A percentile compares a stretch with the other conserved stretches of the same genome.
Conservation (phyloP, 2,797 vertebrate species). For the Helostoma temminkii region DNA sequence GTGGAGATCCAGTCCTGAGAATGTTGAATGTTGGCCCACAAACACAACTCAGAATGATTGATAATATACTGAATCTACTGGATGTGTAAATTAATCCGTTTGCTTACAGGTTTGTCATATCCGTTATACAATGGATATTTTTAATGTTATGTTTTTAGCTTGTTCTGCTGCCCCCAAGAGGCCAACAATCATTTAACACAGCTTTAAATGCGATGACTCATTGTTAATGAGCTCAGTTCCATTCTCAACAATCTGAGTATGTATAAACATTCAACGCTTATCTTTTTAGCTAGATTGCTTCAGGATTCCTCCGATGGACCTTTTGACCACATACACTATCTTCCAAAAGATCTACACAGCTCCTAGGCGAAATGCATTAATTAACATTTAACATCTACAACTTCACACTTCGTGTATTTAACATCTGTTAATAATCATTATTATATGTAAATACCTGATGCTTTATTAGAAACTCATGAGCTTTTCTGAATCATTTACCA, state of each 20-base stretch:
- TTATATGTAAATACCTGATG: constrained; percentile 1
- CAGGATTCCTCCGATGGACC: not conserved
- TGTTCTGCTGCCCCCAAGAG: not conserved
- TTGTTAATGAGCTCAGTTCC: not conserved
- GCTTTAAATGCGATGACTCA: not conserved
- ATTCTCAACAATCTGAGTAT: too few relatives aligned
- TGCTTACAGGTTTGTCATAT: too few relatives aligned
- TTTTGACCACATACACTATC: not conserved
- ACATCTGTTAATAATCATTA: not conserved
- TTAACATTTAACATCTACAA: not conserved
- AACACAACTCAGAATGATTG: too few relatives aligned
- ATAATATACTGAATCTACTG: too few relatives aligned
- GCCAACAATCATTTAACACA: not conserved
- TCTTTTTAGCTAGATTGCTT: not conserved
- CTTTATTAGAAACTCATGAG: not conserved
- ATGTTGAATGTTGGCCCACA: too few relatives aligned
- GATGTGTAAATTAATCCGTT: too few relatives aligned
- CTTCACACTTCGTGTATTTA: not conserved
- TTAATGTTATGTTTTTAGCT: too few relatives aligned
- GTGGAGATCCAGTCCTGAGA: too few relatives aligned
- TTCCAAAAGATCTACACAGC: not conserved
- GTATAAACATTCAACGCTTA: too few relatives aligned
- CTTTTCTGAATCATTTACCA: constrained; percentile 8
- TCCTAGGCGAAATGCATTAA: not conserved
- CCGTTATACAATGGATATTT: too few relatives aligned